Percentiles rank a stretch among this genome's conserved stretches.
Conservation (phyloP, 1,140 invertebrate genomes). For the Drosophila mojavensis region DNA sequence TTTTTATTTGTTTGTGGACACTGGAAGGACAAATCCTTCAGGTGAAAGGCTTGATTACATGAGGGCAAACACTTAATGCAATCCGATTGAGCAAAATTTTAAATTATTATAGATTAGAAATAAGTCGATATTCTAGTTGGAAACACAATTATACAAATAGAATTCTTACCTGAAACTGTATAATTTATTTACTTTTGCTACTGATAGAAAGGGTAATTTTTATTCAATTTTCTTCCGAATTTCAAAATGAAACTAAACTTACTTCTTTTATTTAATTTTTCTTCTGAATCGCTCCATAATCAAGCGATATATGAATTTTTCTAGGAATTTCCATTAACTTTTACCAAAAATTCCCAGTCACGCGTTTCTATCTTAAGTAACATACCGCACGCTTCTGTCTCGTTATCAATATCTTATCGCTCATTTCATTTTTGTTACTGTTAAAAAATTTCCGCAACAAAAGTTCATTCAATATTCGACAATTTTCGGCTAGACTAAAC, state of each 20-base stretch:
- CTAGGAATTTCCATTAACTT: slow-evolving; percentile 24
- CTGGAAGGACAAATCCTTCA: slow-evolving; percentile 11
- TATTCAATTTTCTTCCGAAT: too few relatives aligned
- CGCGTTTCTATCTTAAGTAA: background rate
- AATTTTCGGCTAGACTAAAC: slow-evolving; percentile 13
- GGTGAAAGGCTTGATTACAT: background rate
- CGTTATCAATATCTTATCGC: slow-evolving; percentile 48
- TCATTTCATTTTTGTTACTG: slow-evolving; percentile 13
- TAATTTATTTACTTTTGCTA: too few relatives aligned
- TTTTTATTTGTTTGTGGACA: slow-evolving; percentile 4
- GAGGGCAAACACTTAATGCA: background rate
- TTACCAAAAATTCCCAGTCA: background rate
- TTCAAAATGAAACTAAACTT: too few relatives aligned
- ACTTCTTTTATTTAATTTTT: too few relatives aligned
- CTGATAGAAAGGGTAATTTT: too few relatives aligned
- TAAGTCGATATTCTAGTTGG: background rate
- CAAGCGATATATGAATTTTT: background rate
- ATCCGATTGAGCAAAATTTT: background rate
- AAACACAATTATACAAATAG: background rate
- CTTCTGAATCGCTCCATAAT: too few relatives aligned
- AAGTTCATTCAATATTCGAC: slow-evolving; percentile 33
- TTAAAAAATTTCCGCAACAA: slow-evolving; percentile 24
- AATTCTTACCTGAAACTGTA: too few relatives aligned
- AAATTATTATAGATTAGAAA: slow-evolving; percentile 3
- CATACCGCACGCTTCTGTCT: slow-evolving; percentile 11